Evolutionary conservation across 2,113 vertebrate species (phyloP).

Genomic region (Myanophis thanlyinensis): DNA sequence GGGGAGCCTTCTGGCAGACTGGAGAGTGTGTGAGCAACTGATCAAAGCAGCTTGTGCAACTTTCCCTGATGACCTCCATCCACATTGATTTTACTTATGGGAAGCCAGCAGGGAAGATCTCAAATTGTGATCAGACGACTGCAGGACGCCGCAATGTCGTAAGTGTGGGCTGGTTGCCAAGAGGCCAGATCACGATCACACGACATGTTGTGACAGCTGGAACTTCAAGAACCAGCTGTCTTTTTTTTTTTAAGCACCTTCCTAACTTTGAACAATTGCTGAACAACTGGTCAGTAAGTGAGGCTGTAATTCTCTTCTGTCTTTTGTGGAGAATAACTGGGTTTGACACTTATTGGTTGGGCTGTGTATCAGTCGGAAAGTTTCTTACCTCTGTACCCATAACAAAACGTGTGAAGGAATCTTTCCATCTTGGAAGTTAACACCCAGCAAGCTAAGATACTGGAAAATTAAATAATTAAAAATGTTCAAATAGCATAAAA

Average conservation of each 20-base stretch:
- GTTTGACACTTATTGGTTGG: not conserved
- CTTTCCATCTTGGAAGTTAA: not conserved
- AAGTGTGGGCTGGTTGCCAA: not conserved
- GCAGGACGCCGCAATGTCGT: not conserved
- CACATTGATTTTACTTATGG: not conserved
- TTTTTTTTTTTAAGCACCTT: not conserved
- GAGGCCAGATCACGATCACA: not conserved
- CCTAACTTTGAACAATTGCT: not conserved
- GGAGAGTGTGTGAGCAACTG: not conserved
- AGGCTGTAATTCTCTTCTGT: not conserved
- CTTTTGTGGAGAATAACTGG: not conserved
- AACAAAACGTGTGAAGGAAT: not conserved
- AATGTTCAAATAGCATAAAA: not conserved
- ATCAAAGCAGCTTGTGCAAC: not conserved
- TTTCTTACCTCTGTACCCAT: not conserved
- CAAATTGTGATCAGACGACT: not conserved
- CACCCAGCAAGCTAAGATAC: not conserved
- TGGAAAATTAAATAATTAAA: not conserved
- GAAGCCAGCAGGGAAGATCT: not conserved
- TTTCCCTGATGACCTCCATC: not conserved
- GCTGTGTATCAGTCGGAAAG: not conserved
- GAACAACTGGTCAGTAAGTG: not conserved
- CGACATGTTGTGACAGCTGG: not conserved
- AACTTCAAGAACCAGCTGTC: not conserved
- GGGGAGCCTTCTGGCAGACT: not conserved